Percentiles rank a stretch among this genome's conserved stretches.
phyloP scores from a whole-genome alignment of 2,797 vertebrate species.

The Myotis findleyi region DNA sequence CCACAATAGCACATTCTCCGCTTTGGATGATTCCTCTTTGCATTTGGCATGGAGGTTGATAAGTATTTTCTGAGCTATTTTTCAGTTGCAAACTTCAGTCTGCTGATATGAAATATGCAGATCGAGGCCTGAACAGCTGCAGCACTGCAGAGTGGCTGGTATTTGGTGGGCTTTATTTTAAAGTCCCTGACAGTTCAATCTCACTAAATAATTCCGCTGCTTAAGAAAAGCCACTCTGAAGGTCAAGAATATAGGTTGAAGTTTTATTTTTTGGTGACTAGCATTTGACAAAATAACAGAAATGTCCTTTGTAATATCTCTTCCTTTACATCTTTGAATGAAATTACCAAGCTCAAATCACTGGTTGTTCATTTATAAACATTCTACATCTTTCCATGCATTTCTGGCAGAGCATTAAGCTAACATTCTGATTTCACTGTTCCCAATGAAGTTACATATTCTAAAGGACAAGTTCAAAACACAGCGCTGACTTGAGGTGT shows the following conservation, averaged over 20 bases:
- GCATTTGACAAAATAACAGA: slow-evolving; percentile 29
- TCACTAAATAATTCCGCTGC: slow-evolving; percentile 80
- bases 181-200: slow-evolving; percentile 68
- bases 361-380: slow-evolving; percentile 67
- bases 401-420: slow-evolving; percentile 39
- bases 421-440: slow-evolving; percentile 19
- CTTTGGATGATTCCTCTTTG: slow-evolving; percentile 36
- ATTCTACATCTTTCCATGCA: not conserved
- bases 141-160: slow-evolving; percentile 38
- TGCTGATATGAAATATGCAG: slow-evolving; percentile 70
- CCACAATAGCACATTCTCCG: not conserved
- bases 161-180: slow-evolving; percentile 77
- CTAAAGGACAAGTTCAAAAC: slow-evolving; percentile 75
- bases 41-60: slow-evolving; percentile 33
- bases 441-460: slow-evolving; percentile 62
- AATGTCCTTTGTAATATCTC: slow-evolving; percentile 27
- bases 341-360: slow-evolving; percentile 39
- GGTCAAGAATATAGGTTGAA: slow-evolving; percentile 71
- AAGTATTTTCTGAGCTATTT: slow-evolving; percentile 67
- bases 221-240: slow-evolving; percentile 73
- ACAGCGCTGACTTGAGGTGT: slow-evolving; percentile 66
- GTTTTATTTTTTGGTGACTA: slow-evolving; percentile 69
- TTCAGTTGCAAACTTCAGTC: slow-evolving; percentile 37
- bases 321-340: slow-evolving; percentile 65
- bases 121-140: slow-evolving; percentile 45